Evolutionary conservation across 1,140 invertebrate species (phyloP).

Genomic region (Sogatella furcifera): DNA sequence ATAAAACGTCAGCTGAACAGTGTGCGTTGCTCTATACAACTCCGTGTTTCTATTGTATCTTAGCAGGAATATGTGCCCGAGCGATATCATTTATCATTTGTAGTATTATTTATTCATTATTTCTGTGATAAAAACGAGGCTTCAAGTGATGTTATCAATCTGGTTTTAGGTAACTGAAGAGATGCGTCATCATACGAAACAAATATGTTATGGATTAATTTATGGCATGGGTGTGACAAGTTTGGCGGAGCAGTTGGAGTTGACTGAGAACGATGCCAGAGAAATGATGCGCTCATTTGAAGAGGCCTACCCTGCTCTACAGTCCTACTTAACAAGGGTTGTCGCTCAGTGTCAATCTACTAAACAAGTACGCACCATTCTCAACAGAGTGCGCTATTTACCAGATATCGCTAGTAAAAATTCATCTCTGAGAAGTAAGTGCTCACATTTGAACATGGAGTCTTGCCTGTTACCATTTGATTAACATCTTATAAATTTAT

Average conservation of each 20-base stretch:
- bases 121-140: too few species aligned
- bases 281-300: constrained; percentile 76
- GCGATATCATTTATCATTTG: too few species aligned
- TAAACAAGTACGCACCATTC: constrained; percentile 77
- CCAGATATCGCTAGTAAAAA: constrained; percentile 59
- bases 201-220: constrained; percentile 94
- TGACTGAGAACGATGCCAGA: constrained; percentile 69
- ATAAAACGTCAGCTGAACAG: too few species aligned
- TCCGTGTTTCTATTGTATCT: too few species aligned
- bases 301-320: constrained; percentile 57
- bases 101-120: too few species aligned
- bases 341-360: constrained; percentile 54
- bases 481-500: neutral
- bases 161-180: constrained; percentile 50
- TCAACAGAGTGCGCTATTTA: constrained; percentile 65
- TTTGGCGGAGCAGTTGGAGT: constrained; percentile 67
- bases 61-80: too few species aligned
- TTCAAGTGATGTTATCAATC: too few species aligned
- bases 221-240: constrained; percentile 92
- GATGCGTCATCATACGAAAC: constrained; percentile 77
- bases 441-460: constrained; percentile 2
- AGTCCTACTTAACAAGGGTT: constrained; percentile 51
- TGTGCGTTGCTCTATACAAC: too few species aligned
- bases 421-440: constrained; percentile 44
- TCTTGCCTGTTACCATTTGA: constrained; percentile 20